Base-by-base conservation (phyloP, 1,140 invertebrate genomes). In the Thaumatotibia leucotreta region DNA sequence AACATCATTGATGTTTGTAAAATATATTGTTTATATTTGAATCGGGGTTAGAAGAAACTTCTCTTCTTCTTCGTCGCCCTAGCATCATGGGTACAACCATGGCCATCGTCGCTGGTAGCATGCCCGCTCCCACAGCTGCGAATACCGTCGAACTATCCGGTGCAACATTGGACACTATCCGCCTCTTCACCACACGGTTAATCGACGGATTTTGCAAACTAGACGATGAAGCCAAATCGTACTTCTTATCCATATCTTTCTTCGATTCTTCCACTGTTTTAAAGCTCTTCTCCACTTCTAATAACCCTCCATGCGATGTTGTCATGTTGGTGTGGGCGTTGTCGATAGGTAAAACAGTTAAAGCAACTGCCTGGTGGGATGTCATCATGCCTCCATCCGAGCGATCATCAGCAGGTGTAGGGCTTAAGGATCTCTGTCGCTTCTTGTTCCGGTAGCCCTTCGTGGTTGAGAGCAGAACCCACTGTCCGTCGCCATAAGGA, bases 31-130 rank as follows among this genome's bases (percentile, higher is more conserved):
- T 67, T 62, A 80, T 54, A 65, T 72, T 63, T 20, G 64, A 35
- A 33, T 69, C 50, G 64, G 63, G 63, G 39, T 65, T 66, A 27
- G 72, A 45, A 10, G 67, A 65, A 8, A 83, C 45, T 39, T 83
- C 80, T 50, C 83, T 72, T 74, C 92, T 79, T 65, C 92, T 81
- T 70, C 91, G 92, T 68, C 93, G 86, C 1, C 93, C 94, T 39
- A 96, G 87, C 79, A 95, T 94, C 92, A 96, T 94, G 0, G 95
- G 95, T 29, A 96, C 93, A 69, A 96, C 92, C 93, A 96, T 94
- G 1, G 95, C 95, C 93, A 96, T 94, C 0, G 95, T 95, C 0
- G 95, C 95, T 14, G 95, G 95, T 31, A 96, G 84, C 93, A 96
- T 95, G 1, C 95, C 95, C 27, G 95, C 95, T 1, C 95, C 93